Evolutionary conservation across 2,888 invertebrate genomes (phyloP).

Genomic region (Drosophila paramelanica): DNA sequence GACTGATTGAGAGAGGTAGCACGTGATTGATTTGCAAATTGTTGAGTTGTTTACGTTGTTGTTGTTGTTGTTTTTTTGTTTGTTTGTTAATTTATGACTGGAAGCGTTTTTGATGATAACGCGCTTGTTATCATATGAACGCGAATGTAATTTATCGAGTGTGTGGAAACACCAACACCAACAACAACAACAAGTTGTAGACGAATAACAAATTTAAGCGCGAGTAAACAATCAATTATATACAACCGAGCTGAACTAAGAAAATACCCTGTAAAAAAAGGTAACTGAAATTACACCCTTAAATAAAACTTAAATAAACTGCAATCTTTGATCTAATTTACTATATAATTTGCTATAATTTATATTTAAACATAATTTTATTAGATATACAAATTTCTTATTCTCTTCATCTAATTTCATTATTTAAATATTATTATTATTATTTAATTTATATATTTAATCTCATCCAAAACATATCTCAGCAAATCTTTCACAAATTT

Average conservation of each 20-base stretch:
- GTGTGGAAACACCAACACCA: slow-evolving; percentile 25
- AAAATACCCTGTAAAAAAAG: slow-evolving; percentile 22
- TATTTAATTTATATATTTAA: too few relatives aligned
- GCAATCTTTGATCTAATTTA: too few relatives aligned
- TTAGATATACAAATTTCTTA: too few relatives aligned
- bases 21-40: slow-evolving; percentile 49
- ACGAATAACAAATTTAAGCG: slow-evolving; percentile 45
- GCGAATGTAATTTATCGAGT: slow-evolving; percentile 62
- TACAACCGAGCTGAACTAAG: neutral
- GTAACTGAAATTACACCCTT: too few relatives aligned
- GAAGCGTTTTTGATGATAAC: slow-evolving; percentile 55
- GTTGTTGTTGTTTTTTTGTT: slow-evolving; percentile 19
- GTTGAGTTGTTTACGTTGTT: slow-evolving; percentile 42
- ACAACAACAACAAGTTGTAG: slow-evolving; percentile 32
- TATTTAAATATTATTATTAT: too few relatives aligned
- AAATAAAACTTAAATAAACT: too few relatives aligned
- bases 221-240: slow-evolving; percentile 48
- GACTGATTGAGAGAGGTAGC: neutral
- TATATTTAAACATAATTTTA: too few relatives aligned
- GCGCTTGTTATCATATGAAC: slow-evolving; percentile 58
- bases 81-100: slow-evolving; percentile 40
- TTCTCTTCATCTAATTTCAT: too few relatives aligned
- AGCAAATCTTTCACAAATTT: neutral
- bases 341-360: too few relatives aligned
- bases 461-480: too few relatives aligned